A percentile compares a stretch with the other conserved stretches of the same genome.
Evolutionary conservation across 2,888 invertebrate genomes (phyloP).

Genomic region (Harpagoxenus sublaevis): DNA sequence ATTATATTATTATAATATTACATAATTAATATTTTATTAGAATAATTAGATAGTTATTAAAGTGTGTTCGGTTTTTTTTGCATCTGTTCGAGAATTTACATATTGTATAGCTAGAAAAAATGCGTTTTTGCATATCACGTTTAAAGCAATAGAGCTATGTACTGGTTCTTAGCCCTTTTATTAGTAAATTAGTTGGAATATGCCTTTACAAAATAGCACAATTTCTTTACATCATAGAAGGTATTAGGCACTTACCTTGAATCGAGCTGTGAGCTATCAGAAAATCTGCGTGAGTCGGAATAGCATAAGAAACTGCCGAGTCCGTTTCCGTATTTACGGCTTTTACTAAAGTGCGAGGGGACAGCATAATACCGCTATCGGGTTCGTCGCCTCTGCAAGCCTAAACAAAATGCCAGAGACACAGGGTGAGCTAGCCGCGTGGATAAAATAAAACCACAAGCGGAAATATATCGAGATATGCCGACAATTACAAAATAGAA

Average conservation of each 20-base stretch:
- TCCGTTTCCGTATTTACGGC: conserved; percentile 83
- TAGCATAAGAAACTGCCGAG: conserved; percentile 82
- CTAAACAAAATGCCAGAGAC: conserved; percentile 76
- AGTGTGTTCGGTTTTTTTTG: background rate
- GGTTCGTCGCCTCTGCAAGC: conserved; percentile 87
- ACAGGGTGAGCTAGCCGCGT: background rate
- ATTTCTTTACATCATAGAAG: background rate
- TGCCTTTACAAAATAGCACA: background rate
- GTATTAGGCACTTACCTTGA: conserved; percentile 85
- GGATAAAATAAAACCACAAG: background rate
- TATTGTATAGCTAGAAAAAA: background rate
- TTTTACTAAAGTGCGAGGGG: conserved; percentile 61
- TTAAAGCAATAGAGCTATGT: background rate
- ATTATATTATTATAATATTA: too few species aligned
- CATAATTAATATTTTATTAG: background rate
- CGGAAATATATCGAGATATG: background rate
- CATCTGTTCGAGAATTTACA: background rate
- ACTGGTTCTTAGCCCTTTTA: background rate
- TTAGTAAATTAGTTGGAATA: background rate
- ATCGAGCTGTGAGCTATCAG: conserved; percentile 88
- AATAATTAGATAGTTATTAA: background rate
- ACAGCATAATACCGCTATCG: conserved; percentile 85
- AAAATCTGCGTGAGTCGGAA: conserved; percentile 88
- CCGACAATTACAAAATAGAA: background rate
- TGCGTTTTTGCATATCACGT: background rate